phyloP scores from a whole-genome alignment of 2,113 vertebrate species.

The Orthonyx spaldingii region DNA sequence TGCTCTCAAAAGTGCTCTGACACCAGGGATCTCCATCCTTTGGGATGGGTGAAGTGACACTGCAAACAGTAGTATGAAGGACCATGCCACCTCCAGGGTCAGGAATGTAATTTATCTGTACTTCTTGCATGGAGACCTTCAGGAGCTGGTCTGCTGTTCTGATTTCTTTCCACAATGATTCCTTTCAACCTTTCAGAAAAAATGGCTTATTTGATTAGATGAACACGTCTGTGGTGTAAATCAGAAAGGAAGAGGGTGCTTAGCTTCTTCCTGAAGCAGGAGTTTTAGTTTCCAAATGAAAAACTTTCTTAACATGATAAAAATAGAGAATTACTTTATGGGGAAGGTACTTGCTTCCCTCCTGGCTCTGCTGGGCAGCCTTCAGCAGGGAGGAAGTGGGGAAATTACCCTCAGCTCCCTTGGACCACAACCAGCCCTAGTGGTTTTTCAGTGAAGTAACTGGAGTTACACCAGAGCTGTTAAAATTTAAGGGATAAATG shows the following conservation, averaged over 20 bases:
- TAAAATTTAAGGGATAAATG: background rate
- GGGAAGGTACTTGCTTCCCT: conserved; percentile 2
- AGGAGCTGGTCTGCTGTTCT: background rate
- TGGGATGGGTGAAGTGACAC: background rate
- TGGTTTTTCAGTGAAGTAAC: background rate
- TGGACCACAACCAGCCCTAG: background rate
- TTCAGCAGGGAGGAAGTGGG: background rate
- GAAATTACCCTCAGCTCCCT: background rate
- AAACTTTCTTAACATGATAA: background rate
- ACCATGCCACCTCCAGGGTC: background rate
- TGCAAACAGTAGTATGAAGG: background rate
- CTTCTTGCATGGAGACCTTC: background rate
- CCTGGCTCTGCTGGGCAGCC: background rate
- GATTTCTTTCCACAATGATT: background rate
- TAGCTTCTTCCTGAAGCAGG: background rate
- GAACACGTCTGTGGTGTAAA: background rate
- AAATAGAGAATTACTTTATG: conserved; percentile 36
- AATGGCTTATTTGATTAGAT: background rate
- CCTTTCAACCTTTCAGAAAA: background rate
- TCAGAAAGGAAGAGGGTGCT: background rate
- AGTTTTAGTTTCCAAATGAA: conserved; percentile 1
- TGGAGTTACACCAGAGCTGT: background rate
- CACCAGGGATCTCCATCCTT: background rate
- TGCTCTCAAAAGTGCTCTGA: background rate
- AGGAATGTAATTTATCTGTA: background rate